Evolutionary conservation across 2,888 invertebrate genomes (phyloP).

Genomic region (Pocota personata): DNA sequence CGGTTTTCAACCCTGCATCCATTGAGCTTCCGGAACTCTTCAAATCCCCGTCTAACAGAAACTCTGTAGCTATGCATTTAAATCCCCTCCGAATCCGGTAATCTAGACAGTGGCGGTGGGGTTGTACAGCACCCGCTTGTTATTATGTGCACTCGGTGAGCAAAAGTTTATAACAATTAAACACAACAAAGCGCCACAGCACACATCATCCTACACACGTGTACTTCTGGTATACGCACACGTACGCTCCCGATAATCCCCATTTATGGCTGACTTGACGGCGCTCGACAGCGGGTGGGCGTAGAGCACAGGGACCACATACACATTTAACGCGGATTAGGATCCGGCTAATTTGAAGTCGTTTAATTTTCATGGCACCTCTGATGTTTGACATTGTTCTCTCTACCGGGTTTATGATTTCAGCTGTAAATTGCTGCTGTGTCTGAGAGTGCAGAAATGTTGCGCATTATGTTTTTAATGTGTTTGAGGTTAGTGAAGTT

Average conservation of each 20-base stretch:
- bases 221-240: slow-evolving; percentile 14
- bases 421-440: slow-evolving; percentile 58
- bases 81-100: slow-evolving; percentile 17
- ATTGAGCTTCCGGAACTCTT: slow-evolving; percentile 8
- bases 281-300: neutral
- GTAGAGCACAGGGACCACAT: slow-evolving; percentile 7
- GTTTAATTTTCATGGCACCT: slow-evolving; percentile 71
- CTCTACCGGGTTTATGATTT: slow-evolving; percentile 59
- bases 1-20: slow-evolving; percentile 23
- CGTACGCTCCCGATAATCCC: slow-evolving; percentile 48
- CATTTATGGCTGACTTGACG: slow-evolving; percentile 23
- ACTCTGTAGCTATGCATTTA: slow-evolving; percentile 10
- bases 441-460: slow-evolving; percentile 4
- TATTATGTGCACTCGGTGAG: slow-evolving; percentile 33
- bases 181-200: slow-evolving; percentile 55
- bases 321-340: slow-evolving; percentile 70
- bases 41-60: neutral
- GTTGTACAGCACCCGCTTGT: neutral
- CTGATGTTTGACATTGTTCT: slow-evolving; percentile 67
- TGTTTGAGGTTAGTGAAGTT: slow-evolving; percentile 55
- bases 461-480: slow-evolving; percentile 38
- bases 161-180: slow-evolving; percentile 70
- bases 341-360: slow-evolving; percentile 68
- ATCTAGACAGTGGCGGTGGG: neutral
- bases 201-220: neutral